These are phyloP conservation scores for Neodon shergylaensis DNA, from an alignment of 2,113 vertebrate species.

Conservation along the genomic window DNA sequence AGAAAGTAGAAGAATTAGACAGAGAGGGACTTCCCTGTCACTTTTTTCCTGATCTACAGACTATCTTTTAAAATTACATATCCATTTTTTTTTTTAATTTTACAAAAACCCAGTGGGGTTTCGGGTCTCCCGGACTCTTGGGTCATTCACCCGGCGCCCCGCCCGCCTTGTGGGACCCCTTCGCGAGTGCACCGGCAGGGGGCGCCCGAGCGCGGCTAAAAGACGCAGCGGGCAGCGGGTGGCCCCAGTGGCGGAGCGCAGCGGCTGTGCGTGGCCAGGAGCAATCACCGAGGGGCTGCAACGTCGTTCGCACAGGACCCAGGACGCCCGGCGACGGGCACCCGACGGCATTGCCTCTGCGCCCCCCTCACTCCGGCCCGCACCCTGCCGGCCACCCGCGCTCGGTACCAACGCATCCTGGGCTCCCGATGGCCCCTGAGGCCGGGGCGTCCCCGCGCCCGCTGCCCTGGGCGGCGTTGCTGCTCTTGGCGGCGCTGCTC, in stretches of 20 bases:
- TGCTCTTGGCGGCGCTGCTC: conserved; percentile 76
- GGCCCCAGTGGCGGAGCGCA: conserved; percentile 42
- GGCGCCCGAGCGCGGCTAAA: conserved; percentile 73
- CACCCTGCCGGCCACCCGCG: not conserved
- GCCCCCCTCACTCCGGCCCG: not conserved
- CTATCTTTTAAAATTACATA: not conserved
- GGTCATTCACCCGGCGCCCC: not conserved
- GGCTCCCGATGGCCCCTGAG: conserved; percentile 76
- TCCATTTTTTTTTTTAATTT: not conserved
- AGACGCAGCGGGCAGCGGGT: conserved; percentile 21
- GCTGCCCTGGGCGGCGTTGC: conserved; percentile 70
- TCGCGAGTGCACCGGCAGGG: conserved; percentile 63
- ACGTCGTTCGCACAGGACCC: not conserved
- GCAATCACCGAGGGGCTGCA: not conserved
- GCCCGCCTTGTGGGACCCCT: not conserved
- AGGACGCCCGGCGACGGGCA: not conserved
- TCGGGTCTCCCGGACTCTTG: fast-evolving
- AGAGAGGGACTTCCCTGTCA: not conserved
- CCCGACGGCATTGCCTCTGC: not conserved
- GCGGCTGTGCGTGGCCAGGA: conserved; percentile 29
- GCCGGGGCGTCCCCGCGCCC: conserved; percentile 44
- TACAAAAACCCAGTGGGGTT: not conserved
- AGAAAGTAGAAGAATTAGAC: not conserved
- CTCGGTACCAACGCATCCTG: not conserved
- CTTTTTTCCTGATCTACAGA: fast-evolving